phyloP scores from a whole-genome alignment of 2,113 vertebrate species.

The Pterocles burchelli region DNA sequence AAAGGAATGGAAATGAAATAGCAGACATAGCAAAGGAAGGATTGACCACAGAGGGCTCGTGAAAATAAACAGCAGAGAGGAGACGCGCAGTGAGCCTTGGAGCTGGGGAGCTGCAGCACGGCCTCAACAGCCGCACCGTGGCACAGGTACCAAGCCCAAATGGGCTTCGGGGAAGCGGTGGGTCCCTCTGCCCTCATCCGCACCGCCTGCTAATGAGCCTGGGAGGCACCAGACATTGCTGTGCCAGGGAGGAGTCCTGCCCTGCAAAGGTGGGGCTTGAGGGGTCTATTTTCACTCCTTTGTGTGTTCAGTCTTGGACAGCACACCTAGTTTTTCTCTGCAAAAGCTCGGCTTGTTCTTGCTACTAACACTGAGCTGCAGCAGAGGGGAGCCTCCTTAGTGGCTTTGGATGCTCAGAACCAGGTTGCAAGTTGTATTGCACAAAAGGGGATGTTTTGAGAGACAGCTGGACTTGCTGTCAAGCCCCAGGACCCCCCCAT shows the following conservation, averaged over 20 bases:
- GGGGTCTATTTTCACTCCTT: background rate
- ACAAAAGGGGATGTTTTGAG: rapidly evolving
- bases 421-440: background rate
- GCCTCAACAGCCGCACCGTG: rapidly evolving
- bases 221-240: background rate
- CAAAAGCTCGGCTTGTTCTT: background rate
- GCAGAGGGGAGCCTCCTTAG: rapidly evolving
- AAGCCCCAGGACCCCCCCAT: background rate
- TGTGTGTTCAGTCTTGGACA: background rate
- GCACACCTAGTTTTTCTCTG: background rate
- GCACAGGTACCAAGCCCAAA: rapidly evolving
- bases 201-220: background rate
- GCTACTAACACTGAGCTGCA: background rate
- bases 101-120: rapidly evolving
- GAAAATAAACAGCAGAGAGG: slow-evolving; percentile 8
- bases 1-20: slow-evolving; percentile 26
- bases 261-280: background rate
- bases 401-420: background rate
- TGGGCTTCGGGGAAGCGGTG: rapidly evolving
- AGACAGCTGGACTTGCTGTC: background rate
- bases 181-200: background rate
- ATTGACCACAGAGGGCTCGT: background rate
- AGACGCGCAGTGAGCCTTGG: background rate
- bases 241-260: background rate
- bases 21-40: background rate